Base-by-base conservation (phyloP, 2,797 vertebrate genomes). In the Melanotaenia parkinsoni region DNA sequence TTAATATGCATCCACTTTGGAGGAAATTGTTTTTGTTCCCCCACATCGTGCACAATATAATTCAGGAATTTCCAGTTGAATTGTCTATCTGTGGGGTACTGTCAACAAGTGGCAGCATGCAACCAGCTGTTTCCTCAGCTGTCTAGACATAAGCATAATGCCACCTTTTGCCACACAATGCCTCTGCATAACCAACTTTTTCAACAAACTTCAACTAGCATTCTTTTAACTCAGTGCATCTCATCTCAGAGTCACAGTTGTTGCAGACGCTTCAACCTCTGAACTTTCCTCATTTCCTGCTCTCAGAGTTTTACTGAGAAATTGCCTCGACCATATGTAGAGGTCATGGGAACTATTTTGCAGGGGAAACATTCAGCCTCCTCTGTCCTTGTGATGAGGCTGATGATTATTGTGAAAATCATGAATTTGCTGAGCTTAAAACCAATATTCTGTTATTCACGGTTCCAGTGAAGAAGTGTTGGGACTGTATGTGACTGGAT, bases 291-390 rank as follows among this genome's bases (percentile, higher is more conserved):
- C 91, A 94, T 95, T 95, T 95, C 95, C 94, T 95, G 94, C 91
- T 82, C 83, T 85, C 86, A 65, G 73, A 76, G 81, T 77, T 88
- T 73, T 73, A 87, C 86, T 91, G 90, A 92, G 93, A 94, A 94
- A 84, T 81, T 79, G 81, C 84, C 87, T 82, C 86, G 83, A 90
- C 90, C 93, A 93, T 87, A 93, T 93, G 92, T 77, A 84, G 86
- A 81, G 94, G 92, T 93, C 93, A 94, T 95, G 94, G 93, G 95
- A 95, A 95, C 91, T 80, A 85, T 88, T 90, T 86, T 81, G 86
- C 58, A 88, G 80, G 87, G 81, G 87, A 83, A 82, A 86, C 84
- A 82, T 70, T 81, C 60, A 35, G 81, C 76, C 83, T 76, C 78
- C 66, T 71, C 69, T 78, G 78, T 74, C 78, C 76, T 72, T 24